phyloP scores from a whole-genome alignment of 2,797 vertebrate genomes.

The Platalea minor region DNA sequence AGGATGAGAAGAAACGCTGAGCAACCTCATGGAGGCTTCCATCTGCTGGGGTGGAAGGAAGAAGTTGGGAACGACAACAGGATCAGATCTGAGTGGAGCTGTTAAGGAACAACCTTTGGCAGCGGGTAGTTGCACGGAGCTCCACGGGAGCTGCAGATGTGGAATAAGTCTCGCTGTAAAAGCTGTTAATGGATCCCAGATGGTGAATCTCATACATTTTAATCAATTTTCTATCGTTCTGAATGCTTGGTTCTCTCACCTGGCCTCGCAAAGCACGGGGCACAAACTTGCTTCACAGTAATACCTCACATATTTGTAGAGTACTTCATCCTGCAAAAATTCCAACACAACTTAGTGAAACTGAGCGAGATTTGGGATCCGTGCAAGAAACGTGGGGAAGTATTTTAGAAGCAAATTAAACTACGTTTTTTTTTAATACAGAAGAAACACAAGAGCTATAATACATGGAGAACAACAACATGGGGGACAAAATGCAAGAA shows the following conservation, averaged over 20 bases:
- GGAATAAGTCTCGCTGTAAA: neutral
- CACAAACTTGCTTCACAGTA: neutral
- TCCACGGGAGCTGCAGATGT: neutral
- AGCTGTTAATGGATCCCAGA: neutral
- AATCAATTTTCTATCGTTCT: neutral
- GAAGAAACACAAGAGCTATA: neutral
- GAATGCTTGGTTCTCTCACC: neutral
- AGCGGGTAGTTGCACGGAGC: rapidly evolving
- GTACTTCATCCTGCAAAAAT: neutral
- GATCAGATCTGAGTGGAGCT: constrained; percentile 71
- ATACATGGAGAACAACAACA: neutral
- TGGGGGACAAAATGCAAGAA: neutral
- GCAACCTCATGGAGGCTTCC: constrained; percentile 88
- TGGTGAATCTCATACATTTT: neutral
- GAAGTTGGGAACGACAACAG: constrained; percentile 87
- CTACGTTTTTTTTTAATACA: neutral
- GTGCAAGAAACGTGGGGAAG: neutral
- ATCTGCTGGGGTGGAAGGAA: constrained; percentile 89
- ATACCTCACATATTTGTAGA: neutral
- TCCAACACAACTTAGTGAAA: neutral
- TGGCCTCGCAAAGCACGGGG: neutral
- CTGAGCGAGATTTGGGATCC: neutral
- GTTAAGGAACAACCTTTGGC: constrained; percentile 74
- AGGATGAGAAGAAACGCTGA: constrained; percentile 79
- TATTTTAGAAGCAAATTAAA: neutral